These are phyloP conservation scores for Sprattus sprattus DNA, from an alignment of 2,113 vertebrate genomes.

Conservation along the genomic window DNA sequence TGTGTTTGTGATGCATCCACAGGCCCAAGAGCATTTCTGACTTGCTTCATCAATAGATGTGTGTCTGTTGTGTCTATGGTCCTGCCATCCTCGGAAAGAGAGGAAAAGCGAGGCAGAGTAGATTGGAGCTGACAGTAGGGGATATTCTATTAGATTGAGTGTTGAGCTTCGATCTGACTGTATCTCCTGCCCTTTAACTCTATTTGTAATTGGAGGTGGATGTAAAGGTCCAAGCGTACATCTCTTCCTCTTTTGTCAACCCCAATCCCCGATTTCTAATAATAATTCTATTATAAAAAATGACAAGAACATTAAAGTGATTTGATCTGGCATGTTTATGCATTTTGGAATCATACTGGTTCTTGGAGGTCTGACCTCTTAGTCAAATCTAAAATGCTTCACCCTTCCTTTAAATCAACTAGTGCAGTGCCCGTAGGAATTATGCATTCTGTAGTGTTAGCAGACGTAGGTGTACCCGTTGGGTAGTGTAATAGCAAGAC, in stretches of 20 bases:
- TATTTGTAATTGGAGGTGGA: slow-evolving; percentile 41
- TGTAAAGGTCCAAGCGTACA: slow-evolving; percentile 51
- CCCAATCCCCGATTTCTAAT: not conserved
- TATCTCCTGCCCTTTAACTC: slow-evolving; percentile 12
- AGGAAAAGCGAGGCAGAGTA: slow-evolving; percentile 65
- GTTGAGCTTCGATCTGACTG: slow-evolving; percentile 72
- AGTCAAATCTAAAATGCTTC: not conserved
- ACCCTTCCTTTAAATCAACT: not conserved
- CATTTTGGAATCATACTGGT: not conserved
- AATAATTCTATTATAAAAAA: not conserved
- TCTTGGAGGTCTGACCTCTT: not conserved
- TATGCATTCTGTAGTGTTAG: no score
- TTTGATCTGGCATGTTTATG: not conserved
- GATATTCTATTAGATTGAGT: slow-evolving; percentile 78
- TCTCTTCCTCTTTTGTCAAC: not conserved
- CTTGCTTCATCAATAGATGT: not conserved
- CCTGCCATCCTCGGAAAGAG: slow-evolving; percentile 68
- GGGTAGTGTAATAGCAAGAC: no score
- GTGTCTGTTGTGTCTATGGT: slow-evolving; percentile 48
- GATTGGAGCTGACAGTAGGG: slow-evolving; percentile 76
- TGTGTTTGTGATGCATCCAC: slow-evolving; percentile 37
- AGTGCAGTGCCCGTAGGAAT: no score
- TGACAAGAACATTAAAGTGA: slow-evolving; percentile 1
- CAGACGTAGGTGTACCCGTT: no score
- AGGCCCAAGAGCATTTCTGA: not conserved